phyloP scores from a whole-genome alignment of 2,113 vertebrate genomes.

The Hyla sarda region DNA sequence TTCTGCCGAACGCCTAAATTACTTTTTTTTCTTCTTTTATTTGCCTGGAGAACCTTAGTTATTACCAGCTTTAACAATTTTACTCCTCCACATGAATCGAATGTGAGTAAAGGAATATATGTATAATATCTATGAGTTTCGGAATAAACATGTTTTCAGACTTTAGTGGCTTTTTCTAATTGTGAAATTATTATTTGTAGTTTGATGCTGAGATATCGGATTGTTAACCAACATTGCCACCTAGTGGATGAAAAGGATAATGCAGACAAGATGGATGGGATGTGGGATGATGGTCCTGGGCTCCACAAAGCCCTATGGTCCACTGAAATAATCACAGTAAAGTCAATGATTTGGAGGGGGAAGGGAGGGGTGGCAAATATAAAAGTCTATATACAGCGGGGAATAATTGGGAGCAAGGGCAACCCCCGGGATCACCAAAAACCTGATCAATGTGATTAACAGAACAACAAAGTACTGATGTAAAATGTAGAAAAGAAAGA shows the following conservation, averaged over 20 bases:
- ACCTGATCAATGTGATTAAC: too few relatives aligned
- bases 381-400: too few relatives aligned
- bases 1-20: not conserved
- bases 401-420: too few relatives aligned
- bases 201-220: not conserved
- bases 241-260: constrained; percentile 28
- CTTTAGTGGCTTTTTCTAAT: not conserved
- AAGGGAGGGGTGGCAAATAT: too few relatives aligned
- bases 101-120: not conserved
- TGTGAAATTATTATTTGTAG: not conserved
- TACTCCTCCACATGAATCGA: not conserved
- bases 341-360: too few relatives aligned
- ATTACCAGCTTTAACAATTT: not conserved
- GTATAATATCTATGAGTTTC: not conserved
- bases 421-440: too few relatives aligned
- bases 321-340: too few relatives aligned
- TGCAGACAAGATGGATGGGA: not conserved
- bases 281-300: not conserved
- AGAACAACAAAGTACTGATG: too few relatives aligned
- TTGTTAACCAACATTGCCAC: constrained; percentile 52
- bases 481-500: too few relatives aligned
- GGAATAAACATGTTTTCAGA: constrained; percentile 26
- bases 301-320: too few relatives aligned
- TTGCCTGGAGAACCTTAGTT: not conserved
- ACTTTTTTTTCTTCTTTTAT: not conserved